phyloP scores from a whole-genome alignment of 2,113 vertebrate genomes.

The Nansenia antarctica region DNA sequence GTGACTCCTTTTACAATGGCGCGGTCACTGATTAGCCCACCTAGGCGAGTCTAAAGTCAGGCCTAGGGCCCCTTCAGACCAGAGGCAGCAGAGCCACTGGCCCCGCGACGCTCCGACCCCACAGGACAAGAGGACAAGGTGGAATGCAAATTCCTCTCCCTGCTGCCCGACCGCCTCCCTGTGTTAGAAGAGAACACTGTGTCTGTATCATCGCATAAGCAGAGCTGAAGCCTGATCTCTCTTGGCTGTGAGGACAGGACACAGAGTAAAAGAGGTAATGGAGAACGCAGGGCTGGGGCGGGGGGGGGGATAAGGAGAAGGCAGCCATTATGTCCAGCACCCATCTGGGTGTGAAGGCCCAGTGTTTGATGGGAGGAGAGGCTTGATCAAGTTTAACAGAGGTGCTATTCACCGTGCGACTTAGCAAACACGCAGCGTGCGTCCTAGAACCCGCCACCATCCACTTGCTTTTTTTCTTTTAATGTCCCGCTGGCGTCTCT shows the following conservation, averaged over 20 bases:
- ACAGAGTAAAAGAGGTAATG: constrained; percentile 22
- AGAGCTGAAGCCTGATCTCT: not conserved
- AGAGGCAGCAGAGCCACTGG: too few species aligned
- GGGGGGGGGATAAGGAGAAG: not conserved
- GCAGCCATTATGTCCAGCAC: constrained; percentile 31
- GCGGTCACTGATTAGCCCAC: not conserved
- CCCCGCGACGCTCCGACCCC: too few species aligned
- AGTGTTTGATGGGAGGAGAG: constrained; percentile 22
- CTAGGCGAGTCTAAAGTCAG: too few species aligned
- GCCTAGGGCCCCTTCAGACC: too few species aligned
- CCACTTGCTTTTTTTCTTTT: not conserved
- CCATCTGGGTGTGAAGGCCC: constrained; percentile 44
- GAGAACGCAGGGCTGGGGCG: not conserved
- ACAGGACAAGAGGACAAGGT: not conserved
- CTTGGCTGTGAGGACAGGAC: constrained; percentile 25
- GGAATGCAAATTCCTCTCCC: not conserved
- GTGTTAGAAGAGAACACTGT: constrained; percentile 22
- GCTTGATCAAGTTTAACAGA: constrained; percentile 19
- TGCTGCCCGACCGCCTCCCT: not conserved
- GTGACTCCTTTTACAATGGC: not conserved
- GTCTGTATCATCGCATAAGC: constrained; percentile 28
- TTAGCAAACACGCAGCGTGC: constrained; percentile 5
- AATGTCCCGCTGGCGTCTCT: not conserved
- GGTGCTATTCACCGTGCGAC: constrained; percentile 11
- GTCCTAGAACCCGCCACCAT: not conserved